Base-by-base conservation (phyloP, 2,113 vertebrate genomes). In the Callocephalon fimbriatum region DNA sequence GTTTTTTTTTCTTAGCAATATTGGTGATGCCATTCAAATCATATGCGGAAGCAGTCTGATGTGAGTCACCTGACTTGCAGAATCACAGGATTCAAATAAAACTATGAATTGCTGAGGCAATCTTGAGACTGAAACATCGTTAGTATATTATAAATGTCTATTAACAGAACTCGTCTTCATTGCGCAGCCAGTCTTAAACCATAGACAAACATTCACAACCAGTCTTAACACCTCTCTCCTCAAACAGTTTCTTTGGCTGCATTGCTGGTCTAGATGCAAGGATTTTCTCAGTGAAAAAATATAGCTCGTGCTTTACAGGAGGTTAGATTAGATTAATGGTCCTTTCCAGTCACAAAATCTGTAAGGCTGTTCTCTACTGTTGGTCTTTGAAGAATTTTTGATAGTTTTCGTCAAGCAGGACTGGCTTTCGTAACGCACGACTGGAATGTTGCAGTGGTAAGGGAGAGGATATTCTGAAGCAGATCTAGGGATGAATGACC, bases 291-390 rank as follows among this genome's bases (percentile, higher is more conserved):
- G 59, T 29, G 50, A 71, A 66, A 73, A 88, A 76, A 32, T 5
- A 35, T 5, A 86, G 50, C 23, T 70, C 48, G 23, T 62, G 50
- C 65, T 88, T 66, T 80, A 45, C 31, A 88, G 31, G 59, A 84
- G 38, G 45, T 67, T 83, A n/a, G 42, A 37, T 88, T 35, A 92
- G 35, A 84, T 82, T 88, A 95, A 84, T 35, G 27, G 72, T 35
- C 45, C 72, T 86, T 91, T 54, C 42, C 54, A 86, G 59, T 5
- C 35, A 31, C 79, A 86, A 77, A 90, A 88, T 83, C 88, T 53
- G 4, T 65, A 32, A 26, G 48, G 48, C 47, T 72, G 8, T 2
- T 84, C 54, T 84, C 32, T n/a, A 21, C 5, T 50, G 9, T 53
- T 73, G 53, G 51, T 59, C 63, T 89, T 81, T 50, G 68, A 53